These are phyloP conservation scores for Polia nebulosa DNA, from an alignment of 2,888 invertebrate genomes.

Conservation along the genomic window DNA sequence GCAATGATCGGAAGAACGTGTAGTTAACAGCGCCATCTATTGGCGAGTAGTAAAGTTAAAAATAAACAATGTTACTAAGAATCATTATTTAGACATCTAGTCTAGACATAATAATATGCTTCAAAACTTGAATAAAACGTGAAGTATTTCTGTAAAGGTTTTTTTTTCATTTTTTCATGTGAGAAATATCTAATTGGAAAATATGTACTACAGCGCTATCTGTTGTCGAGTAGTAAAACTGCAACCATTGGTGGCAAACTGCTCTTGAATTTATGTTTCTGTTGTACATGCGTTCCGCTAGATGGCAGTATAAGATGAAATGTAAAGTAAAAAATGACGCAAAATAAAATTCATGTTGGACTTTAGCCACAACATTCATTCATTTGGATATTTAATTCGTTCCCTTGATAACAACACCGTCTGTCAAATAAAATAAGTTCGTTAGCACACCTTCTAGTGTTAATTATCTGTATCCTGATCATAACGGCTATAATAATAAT, in stretches of 20 bases:
- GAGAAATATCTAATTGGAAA: fast-evolving
- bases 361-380: no score
- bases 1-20: fast-evolving
- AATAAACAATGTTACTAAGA: no score
- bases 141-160: neutral
- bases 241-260: neutral
- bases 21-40: slow-evolving; percentile 33
- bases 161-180: neutral
- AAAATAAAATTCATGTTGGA: no score
- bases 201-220: slow-evolving; percentile 54
- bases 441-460: no score
- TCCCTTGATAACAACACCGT: no score
- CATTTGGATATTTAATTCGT: no score
- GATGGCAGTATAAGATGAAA: slow-evolving; percentile 33
- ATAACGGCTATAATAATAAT: no score
- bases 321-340: neutral
- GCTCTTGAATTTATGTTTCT: fast-evolving
- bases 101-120: fast-evolving
- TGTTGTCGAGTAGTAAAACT: slow-evolving; percentile 61
- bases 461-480: no score
- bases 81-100: no score
- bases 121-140: neutral
- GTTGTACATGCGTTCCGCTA: slow-evolving; percentile 10
- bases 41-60: neutral
- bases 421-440: no score